Base-by-base conservation (phyloP, 2,113 vertebrate genomes). In the Myrmecophaga tridactyla region DNA sequence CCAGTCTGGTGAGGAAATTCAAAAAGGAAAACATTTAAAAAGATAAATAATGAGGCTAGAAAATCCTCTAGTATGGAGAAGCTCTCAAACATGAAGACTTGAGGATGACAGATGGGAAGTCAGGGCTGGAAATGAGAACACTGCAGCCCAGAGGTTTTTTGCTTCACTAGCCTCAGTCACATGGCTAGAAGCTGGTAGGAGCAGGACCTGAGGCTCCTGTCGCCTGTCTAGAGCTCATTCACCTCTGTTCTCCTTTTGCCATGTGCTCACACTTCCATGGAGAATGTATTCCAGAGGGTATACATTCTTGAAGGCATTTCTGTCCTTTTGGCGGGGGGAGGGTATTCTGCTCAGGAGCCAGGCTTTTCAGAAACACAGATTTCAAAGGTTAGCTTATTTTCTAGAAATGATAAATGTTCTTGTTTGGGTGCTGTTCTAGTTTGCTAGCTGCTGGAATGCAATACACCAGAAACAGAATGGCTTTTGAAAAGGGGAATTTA, bases 1-100 rank as follows among this genome's bases (percentile, higher is more conserved):
- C 90, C 72, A 3, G 56, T 65, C 53, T 31, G 65, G 48, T 67
- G 84, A 76, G 80, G 92, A 95, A 70, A 87, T 69, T 88, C 77
- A 75, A 56, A 43, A 46, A 56, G 60, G 36, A 76, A 34, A 0
- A n/a, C 20, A 27, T 58, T 58, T 58, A 23, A 41, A n/a, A 27
- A 53, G 10, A 69, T 6, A n/a, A 1, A 23, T 7, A 39, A 75
- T 18, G 31, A 75, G 31, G 41, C 58, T 89, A 65, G 31, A 58
- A 88, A 67, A 86, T 67, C 81, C 73, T 18, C 36, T 62, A 43
- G 34, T 60, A 6, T 43, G 36, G 85, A 95, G 60, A 92, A 18
- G 81, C 46, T 90, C 39, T 43, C n/a, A 53, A 92, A 69, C n/a
- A 36, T 1, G 34, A 65, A 65, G 46, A 69, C 25, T 62, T 53